Base-by-base conservation (phyloP, 1,140 invertebrate genomes). In the Sarcophaga peregrina region DNA sequence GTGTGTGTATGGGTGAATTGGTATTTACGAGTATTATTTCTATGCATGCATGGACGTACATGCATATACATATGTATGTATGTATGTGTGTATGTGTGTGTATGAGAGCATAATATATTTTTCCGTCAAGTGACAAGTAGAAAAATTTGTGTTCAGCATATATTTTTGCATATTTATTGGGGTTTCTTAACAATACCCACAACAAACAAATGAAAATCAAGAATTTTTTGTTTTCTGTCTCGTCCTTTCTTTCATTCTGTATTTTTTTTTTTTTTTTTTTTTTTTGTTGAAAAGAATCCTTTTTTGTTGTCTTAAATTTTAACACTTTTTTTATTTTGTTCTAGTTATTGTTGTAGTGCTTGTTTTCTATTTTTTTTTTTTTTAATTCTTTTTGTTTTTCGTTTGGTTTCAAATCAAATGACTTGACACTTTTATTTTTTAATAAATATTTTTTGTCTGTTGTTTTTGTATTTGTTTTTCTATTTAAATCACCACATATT, bases 341-440 rank as follows among this genome's bases (percentile, higher is more conserved):
- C 4, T 37, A 37, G 25, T 37, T 2, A 37, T 37, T 37, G 25
- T n/a, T n/a, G n/a, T n/a, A n/a, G n/a, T 37, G 25, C n/a, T 58
- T 52, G 50, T 62, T 80, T n/a, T n/a, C n/a, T n/a, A n/a, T n/a
- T n/a, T n/a, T n/a, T n/a, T n/a, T n/a, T n/a, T n/a, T n/a, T n/a
- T n/a, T n/a, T n/a, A n/a, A n/a, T n/a, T n/a, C n/a, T n/a, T n/a
- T 80, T 17, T 25, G 46, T 54, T 81, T 37, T 81, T 80, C 13
- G 15, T 25, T 74, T 74, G 25, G 25, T 76, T 48, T 8, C 74
- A 78, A 78, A 78, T 78, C 75, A 50, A 78, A 50, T 78, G 75
- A 78, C 17, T 78, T 81, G 80, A 81, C 52, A 72, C 62, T 81
- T 81, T 17, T 20, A 47, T 47, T 78, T 78, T 47, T 37, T 37